These are phyloP conservation scores for Leptoclinus maculatus DNA, from an alignment of 2,797 vertebrate species.

Conservation along the genomic window DNA sequence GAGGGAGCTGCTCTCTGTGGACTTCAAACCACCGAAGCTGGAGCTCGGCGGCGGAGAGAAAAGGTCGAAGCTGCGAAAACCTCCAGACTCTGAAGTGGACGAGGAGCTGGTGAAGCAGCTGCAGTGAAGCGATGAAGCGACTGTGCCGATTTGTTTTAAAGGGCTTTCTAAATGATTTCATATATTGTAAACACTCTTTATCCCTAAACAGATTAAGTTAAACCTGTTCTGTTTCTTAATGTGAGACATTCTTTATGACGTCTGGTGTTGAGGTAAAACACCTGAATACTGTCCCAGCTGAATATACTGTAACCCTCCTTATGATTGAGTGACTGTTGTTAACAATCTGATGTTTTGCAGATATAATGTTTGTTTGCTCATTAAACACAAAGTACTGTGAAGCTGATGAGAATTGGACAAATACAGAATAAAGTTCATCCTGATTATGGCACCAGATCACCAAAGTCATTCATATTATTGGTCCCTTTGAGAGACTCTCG, in stretches of 20 bases:
- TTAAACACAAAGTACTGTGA: background rate
- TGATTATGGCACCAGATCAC: background rate
- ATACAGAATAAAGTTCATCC: background rate
- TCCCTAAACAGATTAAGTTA: background rate
- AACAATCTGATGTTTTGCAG: background rate
- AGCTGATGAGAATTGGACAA: background rate
- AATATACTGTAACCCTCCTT: background rate
- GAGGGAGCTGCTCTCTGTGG: slow-evolving; percentile 57
- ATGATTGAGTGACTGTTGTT: background rate
- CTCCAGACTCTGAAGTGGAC: slow-evolving; percentile 34
- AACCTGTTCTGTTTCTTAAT: background rate
- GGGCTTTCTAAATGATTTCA: background rate
- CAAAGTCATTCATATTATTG: background rate
- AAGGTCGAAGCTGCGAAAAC: rapidly evolving
- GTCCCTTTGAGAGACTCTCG: no score
- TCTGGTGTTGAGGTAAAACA: background rate
- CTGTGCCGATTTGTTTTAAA: background rate
- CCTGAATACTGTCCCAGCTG: background rate
- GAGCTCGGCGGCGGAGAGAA: background rate
- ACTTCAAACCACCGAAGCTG: slow-evolving; percentile 24
- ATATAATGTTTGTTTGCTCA: background rate
- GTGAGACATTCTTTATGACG: background rate
- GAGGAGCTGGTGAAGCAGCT: slow-evolving; percentile 62
- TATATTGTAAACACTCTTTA: background rate
- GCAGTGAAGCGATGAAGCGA: slow-evolving; percentile 4